A percentile compares a stretch with the other conserved stretches of the same genome.
Evolutionary conservation across 1,140 invertebrate species (phyloP).

Genomic region (Drosophila prosaltans): DNA sequence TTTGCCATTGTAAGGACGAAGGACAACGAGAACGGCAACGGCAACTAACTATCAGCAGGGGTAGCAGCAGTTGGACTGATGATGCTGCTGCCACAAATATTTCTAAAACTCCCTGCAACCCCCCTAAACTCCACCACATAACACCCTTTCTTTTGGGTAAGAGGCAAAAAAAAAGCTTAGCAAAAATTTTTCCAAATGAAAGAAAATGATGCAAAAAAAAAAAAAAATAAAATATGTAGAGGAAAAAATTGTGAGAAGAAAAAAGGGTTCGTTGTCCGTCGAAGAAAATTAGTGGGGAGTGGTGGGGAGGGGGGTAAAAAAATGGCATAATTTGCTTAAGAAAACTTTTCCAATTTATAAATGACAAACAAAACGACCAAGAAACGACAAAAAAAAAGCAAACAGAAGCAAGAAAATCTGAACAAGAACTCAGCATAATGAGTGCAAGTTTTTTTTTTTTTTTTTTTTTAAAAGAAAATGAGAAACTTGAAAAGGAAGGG

Average conservation of each 20-base stretch:
- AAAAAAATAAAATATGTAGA: background rate
- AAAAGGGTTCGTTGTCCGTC: constrained; percentile 36
- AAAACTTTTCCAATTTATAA: constrained; percentile 82
- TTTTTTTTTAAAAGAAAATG: background rate
- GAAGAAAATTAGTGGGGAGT: background rate
- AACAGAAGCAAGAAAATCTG: constrained; percentile 11
- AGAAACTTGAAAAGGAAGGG: constrained; percentile 68
- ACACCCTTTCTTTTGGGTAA: too few relatives aligned
- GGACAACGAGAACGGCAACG: constrained; percentile 36
- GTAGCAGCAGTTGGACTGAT: constrained; percentile 27
- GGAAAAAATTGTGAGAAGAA: too few relatives aligned
- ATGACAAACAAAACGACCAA: constrained; percentile 72
- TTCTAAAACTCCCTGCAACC: background rate
- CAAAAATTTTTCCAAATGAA: constrained; percentile 31
- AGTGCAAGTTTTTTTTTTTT: constrained; percentile 17
- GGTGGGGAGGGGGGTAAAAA: constrained; percentile 14
- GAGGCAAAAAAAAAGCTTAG: background rate
- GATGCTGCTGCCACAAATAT: constrained; percentile 17
- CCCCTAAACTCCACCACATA: background rate
- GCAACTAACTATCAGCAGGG: constrained; percentile 5
- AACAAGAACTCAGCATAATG: constrained; percentile 48
- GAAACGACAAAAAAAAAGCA: constrained; percentile 13
- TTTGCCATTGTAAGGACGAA: constrained; percentile 35
- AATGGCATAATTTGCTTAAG: constrained; percentile 79
- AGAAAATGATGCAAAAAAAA: constrained; percentile 29